Evolutionary conservation across 2,113 vertebrate species (phyloP).

Genomic region (Gallinago paraguaiae): DNA sequence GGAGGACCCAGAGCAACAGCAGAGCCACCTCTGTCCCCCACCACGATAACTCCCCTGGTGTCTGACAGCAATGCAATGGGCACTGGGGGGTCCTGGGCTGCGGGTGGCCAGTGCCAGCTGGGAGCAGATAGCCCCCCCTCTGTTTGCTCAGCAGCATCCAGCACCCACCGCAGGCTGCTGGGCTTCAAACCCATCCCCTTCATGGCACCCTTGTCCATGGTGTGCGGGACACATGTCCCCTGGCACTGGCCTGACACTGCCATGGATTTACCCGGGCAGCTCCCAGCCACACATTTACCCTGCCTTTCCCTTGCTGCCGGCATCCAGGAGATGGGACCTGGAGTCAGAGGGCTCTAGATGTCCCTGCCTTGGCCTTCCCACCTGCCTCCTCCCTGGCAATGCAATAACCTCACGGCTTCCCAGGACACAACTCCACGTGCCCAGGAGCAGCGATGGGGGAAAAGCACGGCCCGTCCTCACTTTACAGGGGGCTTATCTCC

Average conservation of each 20-base stretch:
- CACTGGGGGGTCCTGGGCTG: neutral
- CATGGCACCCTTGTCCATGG: rapidly evolving
- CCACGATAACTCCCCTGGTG: rapidly evolving
- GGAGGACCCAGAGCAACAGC: neutral
- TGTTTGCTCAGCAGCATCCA: neutral
- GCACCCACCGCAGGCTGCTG: rapidly evolving
- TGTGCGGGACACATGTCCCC: neutral
- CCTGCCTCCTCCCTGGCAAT: neutral
- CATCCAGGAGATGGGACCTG: rapidly evolving
- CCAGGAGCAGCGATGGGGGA: rapidly evolving
- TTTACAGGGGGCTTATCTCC: neutral
- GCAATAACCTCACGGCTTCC: neutral
- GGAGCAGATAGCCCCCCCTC: neutral
- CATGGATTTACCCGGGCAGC: neutral
- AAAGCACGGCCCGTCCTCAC: neutral
- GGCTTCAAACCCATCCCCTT: rapidly evolving
- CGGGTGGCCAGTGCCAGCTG: neutral
- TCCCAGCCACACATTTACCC: rapidly evolving
- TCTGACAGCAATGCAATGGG: neutral
- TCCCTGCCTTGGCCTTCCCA: neutral
- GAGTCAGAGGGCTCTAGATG: neutral
- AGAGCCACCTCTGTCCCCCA: neutral
- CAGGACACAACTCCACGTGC: neutral
- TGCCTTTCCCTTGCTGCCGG: neutral
- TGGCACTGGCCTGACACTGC: rapidly evolving